These are phyloP conservation scores for Cephalopholis sonnerati DNA, from an alignment of 2,113 vertebrate species.

Conservation along the genomic window DNA sequence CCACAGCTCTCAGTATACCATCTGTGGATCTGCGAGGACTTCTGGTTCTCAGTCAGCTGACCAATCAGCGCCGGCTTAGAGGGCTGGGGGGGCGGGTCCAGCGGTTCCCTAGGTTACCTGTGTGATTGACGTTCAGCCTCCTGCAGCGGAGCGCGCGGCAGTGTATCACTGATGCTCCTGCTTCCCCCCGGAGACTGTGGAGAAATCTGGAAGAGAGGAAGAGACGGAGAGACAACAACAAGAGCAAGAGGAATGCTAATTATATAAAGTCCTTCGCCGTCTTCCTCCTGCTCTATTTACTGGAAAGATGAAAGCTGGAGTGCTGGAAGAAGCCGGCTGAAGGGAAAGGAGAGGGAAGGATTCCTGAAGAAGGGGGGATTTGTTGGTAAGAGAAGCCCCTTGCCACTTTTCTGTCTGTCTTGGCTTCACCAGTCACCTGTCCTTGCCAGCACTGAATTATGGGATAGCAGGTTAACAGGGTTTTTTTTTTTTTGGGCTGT, in stretches of 20 bases:
- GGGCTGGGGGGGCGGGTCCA: slow-evolving; percentile 57
- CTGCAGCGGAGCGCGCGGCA: slow-evolving; percentile 77
- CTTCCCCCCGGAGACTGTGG: slow-evolving; percentile 63
- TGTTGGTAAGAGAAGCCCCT: slow-evolving; percentile 68
- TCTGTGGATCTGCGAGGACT: slow-evolving; percentile 77
- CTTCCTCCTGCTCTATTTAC: slow-evolving; percentile 32
- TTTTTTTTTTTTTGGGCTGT: slow-evolving; percentile 19
- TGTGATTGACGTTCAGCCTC: slow-evolving; percentile 83
- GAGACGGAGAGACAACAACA: slow-evolving; percentile 55
- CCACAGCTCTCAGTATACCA: slow-evolving; percentile 67
- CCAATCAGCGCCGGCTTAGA: slow-evolving; percentile 63
- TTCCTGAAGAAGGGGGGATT: slow-evolving; percentile 62
- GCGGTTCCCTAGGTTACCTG: slow-evolving; percentile 72
- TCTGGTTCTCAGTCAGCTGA: slow-evolving; percentile 51
- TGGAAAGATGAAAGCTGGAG: slow-evolving; percentile 66
- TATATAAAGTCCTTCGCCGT: slow-evolving; percentile 55
- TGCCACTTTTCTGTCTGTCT: slow-evolving; percentile 62
- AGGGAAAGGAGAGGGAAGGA: slow-evolving; percentile 47
- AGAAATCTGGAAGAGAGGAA: slow-evolving; percentile 68
- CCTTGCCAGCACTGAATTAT: slow-evolving; percentile 47
- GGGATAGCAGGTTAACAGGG: slow-evolving; percentile 34
- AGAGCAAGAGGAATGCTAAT: slow-evolving; percentile 62
- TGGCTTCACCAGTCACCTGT: slow-evolving; percentile 55
- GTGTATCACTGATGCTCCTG: slow-evolving; percentile 75
- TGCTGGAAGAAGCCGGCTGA: slow-evolving; percentile 68